Evolutionary conservation across 2,113 vertebrate genomes (phyloP).

Genomic region (Pseudorasbora parva): DNA sequence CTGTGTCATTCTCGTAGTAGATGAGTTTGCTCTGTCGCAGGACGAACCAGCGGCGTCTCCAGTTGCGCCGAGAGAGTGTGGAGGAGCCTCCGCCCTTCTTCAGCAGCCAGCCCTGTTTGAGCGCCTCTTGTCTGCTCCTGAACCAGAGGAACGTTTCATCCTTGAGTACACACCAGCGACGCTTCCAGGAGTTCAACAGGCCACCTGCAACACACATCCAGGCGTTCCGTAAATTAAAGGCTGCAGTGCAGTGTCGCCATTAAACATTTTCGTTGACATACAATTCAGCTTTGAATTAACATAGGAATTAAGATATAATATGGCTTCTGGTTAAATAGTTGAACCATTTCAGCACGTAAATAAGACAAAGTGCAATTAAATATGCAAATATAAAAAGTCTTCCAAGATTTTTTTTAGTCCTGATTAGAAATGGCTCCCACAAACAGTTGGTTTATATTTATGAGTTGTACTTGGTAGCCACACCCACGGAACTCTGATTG

Average conservation of each 20-base stretch:
- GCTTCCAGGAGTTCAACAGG: slow-evolving; percentile 94
- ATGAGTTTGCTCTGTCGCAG: slow-evolving; percentile 92
- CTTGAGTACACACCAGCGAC: slow-evolving; percentile 97
- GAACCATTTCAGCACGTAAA: too few relatives aligned
- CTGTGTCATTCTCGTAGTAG: slow-evolving; percentile 96
- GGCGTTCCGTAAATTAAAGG: not conserved
- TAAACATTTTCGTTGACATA: too few relatives aligned
- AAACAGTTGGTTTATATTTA: too few relatives aligned
- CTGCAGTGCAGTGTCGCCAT: not conserved
- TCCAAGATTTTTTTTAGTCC: too few relatives aligned
- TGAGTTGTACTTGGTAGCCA: too few relatives aligned
- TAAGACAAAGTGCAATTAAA: too few relatives aligned
- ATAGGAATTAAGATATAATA: too few relatives aligned
- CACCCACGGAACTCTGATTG: too few relatives aligned
- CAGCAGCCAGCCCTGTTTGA: slow-evolving; percentile 97
- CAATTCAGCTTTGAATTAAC: too few relatives aligned
- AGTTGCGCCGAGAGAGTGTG: slow-evolving; percentile 93
- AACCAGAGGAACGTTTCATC: slow-evolving; percentile 99
- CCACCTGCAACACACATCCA: slow-evolving; percentile 78
- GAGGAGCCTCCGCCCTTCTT: slow-evolving; percentile 96
- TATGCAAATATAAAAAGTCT: too few relatives aligned
- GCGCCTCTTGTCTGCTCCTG: slow-evolving; percentile 95
- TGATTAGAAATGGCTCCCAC: too few relatives aligned
- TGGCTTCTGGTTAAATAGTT: too few relatives aligned
- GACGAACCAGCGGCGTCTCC: slow-evolving; percentile 98